These are phyloP conservation scores for Busseola fusca DNA, from an alignment of 2,888 invertebrate genomes.

Conservation along the genomic window DNA sequence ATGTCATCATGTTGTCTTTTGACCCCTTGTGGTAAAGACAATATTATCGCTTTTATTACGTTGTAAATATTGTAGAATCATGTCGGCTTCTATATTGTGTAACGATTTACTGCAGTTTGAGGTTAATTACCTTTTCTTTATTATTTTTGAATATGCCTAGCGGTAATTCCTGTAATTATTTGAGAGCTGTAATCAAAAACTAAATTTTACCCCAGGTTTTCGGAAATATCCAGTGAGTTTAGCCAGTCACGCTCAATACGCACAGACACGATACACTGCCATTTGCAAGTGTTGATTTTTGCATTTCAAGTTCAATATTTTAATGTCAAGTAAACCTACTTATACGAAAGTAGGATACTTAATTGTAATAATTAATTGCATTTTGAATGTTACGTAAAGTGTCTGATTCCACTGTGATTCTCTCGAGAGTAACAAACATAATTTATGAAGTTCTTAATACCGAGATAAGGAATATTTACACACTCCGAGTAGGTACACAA, in stretches of 20 bases:
- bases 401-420: conserved; percentile 76
- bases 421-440: conserved; percentile 87
- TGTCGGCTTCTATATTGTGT: conserved; percentile 42
- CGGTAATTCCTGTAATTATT: background rate
- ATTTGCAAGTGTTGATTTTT: background rate
- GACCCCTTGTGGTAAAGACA: conserved; percentile 62
- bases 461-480: conserved; percentile 87
- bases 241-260: background rate
- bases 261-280: background rate
- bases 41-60: conserved; percentile 49
- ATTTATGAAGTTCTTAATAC: conserved; percentile 89
- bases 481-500: conserved; percentile 81
- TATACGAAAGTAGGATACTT: conserved; percentile 1
- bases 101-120: conserved; percentile 37
- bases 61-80: conserved; percentile 54
- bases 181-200: background rate
- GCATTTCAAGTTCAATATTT: conserved; percentile 33
- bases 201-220: background rate
- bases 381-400: conserved; percentile 69
- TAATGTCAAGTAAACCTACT: conserved; percentile 11
- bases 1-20: conserved; percentile 76
- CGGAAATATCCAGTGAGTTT: background rate
- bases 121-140: conserved; percentile 35
- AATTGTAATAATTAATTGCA: conserved; percentile 31
- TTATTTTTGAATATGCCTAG: conserved; percentile 18